Evolutionary conservation across 2,797 vertebrate species (phyloP), one percentile per base, ranked within the genome.

Genomic region (Trachops cirrhosus): DNA sequence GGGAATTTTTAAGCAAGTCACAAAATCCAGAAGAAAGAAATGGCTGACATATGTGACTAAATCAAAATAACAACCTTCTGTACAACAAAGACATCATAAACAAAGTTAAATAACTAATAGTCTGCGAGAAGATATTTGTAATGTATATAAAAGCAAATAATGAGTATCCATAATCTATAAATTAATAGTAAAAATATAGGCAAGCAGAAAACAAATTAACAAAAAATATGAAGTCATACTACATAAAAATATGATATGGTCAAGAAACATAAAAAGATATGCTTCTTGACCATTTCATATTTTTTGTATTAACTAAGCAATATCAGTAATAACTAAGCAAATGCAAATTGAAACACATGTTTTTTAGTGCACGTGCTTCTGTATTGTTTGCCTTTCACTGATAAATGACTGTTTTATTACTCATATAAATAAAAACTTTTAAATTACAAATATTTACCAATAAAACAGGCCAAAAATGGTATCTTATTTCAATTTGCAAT

Each of bases 291-390:
- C 54, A 24, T 26, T 57, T 24, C 54, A 29, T 59, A 59, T 26
- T 12, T 59, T 54, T 59, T 29, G 57, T 59, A 59, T 59, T 59
- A 59, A 59, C 24, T 59, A 59, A 10, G 57, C 48, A 91, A 37
- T 59, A 93, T 82, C 87, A 93, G 18, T 46, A 86, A 71, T 78
- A 90, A 92, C 21, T 41, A 80, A 34, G 12, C 10, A 78, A 82
- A 88, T 22, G 37, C 22, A 84, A 83, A 34, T 83, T 93, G 78
- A 94, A 96, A 96, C 19, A 93, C 79, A 71, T 75, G 84, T 73
- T 94, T 90, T 67, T 87, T 70, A 96, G 3, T 92, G 2, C 73
- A 89, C 32, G 11, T 50, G 44, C 41, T 92, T 67, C n/a, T 34
- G 5, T 62, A 82, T 18, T 88, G 2, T 19, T 93, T 86, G n/a